Evolutionary conservation across 1,140 invertebrate species (phyloP).

Genomic region (Papilio dardanus): DNA sequence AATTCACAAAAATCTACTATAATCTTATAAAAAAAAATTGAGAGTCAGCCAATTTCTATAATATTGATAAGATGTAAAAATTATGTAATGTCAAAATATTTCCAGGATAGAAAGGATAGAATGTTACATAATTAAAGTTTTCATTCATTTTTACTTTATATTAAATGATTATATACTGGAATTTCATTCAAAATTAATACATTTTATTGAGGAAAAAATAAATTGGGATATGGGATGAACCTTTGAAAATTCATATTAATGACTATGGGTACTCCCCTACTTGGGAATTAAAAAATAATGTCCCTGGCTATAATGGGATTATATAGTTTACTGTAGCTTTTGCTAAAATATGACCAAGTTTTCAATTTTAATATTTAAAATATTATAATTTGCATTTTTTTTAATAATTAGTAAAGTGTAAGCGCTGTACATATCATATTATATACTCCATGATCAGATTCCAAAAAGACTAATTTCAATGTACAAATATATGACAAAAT

Average conservation of each 20-base stretch:
- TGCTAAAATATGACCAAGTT: too few relatives aligned
- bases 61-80: neutral
- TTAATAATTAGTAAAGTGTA: too few relatives aligned
- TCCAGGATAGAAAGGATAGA: neutral
- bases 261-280: too few relatives aligned
- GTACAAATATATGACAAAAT: neutral
- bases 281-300: too few relatives aligned
- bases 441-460: neutral
- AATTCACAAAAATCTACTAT: too few relatives aligned
- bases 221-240: neutral
- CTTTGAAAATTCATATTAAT: neutral
- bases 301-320: too few relatives aligned
- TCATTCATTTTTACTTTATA: neutral
- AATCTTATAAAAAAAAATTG: too few relatives aligned
- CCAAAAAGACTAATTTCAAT: conserved; percentile 11
- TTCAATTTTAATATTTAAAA: too few relatives aligned
- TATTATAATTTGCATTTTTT: too few relatives aligned
- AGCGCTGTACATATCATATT: too few relatives aligned
- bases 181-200: neutral
- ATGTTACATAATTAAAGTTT: neutral
- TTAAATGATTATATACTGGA: neutral
- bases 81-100: neutral
- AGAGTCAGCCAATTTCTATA: too few relatives aligned
- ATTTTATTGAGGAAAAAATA: neutral
- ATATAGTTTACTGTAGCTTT: too few relatives aligned